Percentiles rank a stretch among this genome's conserved stretches.
Conservation (phyloP, 2,797 vertebrate genomes). For the Pampus argenteus region DNA sequence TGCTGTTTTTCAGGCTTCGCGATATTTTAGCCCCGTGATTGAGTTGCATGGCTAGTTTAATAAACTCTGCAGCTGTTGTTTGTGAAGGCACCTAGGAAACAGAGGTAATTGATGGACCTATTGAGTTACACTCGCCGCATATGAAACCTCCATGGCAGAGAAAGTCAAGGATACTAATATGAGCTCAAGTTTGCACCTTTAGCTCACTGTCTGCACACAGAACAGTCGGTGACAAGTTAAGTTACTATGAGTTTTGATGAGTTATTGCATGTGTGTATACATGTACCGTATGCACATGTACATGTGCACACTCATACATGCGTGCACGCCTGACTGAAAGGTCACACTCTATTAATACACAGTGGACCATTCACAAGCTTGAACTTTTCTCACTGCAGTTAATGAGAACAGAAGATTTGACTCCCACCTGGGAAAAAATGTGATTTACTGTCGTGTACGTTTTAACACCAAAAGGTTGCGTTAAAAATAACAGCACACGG, state of each 20-base stretch:
- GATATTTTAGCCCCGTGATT: constrained; percentile 73
- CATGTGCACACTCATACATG: background rate
- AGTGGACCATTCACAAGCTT: constrained; percentile 27
- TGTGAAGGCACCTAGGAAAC: constrained; percentile 85
- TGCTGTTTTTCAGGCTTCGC: constrained; percentile 54
- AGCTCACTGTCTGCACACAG: constrained; percentile 41
- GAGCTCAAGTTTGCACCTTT: constrained; percentile 49
- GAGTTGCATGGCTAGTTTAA: constrained; percentile 71
- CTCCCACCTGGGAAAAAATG: background rate
- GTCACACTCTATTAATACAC: constrained; percentile 64
- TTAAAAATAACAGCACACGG: background rate
- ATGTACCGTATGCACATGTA: background rate
- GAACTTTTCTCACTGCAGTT: background rate
- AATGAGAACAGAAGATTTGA: constrained; percentile 5
- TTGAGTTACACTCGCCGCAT: constrained; percentile 81
- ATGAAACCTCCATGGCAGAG: constrained; percentile 63
- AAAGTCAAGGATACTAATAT: constrained; percentile 72
- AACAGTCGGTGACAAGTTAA: constrained; percentile 42
- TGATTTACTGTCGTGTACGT: background rate
- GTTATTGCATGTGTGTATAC: constrained; percentile 31
- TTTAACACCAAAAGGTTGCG: background rate
- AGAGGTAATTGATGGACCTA: constrained; percentile 83
- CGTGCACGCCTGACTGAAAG: constrained; percentile 43
- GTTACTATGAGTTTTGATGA: constrained; percentile 45
- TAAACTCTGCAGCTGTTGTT: constrained; percentile 89